Evolutionary conservation across 2,888 invertebrate species (phyloP), one percentile per base, ranked within the genome.

Genomic region (Pyrgus malvae): DNA sequence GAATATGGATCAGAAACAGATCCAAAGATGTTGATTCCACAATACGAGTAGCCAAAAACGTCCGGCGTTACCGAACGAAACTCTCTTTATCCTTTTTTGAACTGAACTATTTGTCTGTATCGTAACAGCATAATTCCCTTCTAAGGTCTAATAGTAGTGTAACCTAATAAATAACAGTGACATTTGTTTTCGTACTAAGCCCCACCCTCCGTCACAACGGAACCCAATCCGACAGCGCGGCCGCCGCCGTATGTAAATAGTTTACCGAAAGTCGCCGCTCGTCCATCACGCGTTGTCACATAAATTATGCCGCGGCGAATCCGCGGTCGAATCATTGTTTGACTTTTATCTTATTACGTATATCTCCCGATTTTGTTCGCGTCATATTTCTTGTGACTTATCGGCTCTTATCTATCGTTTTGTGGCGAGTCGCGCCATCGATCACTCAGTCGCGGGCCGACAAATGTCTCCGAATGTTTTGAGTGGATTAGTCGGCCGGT

Each of bases 291-390:
- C 84, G 88, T 86, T 89, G 90, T 90, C 90, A 88, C 90, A 90
- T 90, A 90, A 90, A 90, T 90, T 90, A 90, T 90, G 87, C 90
- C 86, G 88, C 89, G 89, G 89, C 88, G 88, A 89, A 89, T 90
- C 89, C 89, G 89, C 87, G 87, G 85, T 82, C 87, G 87, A 89
- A 89, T 89, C 90, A 90, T 88, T 90, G 89, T 89, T 87, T 87
- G 90, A 89, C 89, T 89, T 90, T 90, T 90, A 90, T 90, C 90
- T 90, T 89, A 89, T 89, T 89, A 89, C 89, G 85, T 53, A 86
- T 86, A 87, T 90, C 89, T 89, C 86, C 87, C 86, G 90, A 90
- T 89, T 90, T 88, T 88, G 90, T 90, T 89, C 89, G 88, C 89
- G 83, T 90, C 90, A 90, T 90, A 88, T 90, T 89, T 90, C 89